Percentiles rank a stretch among this genome's conserved stretches.
These are phyloP conservation scores for Poeciliopsis turneri DNA, from an alignment of 2,797 vertebrate genomes.

Conservation along the genomic window DNA sequence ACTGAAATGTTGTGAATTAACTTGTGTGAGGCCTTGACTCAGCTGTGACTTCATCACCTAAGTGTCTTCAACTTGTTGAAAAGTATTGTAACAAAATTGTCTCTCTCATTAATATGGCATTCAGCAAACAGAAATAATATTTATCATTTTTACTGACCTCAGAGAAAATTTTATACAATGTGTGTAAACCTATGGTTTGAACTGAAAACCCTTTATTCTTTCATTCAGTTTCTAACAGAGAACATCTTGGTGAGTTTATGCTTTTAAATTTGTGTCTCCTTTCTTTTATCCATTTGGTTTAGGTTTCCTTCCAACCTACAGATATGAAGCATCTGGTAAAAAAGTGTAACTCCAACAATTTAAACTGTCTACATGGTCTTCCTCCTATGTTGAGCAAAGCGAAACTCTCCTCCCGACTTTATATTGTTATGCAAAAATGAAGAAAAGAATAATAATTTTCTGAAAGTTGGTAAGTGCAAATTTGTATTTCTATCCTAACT, in stretches of 20 bases:
- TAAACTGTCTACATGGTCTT: not conserved
- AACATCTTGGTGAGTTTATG: not conserved
- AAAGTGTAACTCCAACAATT: not conserved
- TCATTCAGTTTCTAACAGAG: not conserved
- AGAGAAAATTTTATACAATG: not conserved
- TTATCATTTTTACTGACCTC: not conserved
- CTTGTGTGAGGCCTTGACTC: not conserved
- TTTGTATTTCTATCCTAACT: not conserved
- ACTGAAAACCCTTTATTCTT: not conserved
- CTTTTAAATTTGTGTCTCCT: no score
- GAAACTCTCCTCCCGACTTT: not conserved
- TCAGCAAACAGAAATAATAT: not conserved
- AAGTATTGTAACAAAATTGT: not conserved
- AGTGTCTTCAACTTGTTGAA: not conserved
- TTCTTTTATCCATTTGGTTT: not conserved
- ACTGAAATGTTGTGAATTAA: not conserved
- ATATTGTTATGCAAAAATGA: not conserved
- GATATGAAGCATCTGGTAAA: not conserved
- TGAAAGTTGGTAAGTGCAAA: not conserved
- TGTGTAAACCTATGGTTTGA: not conserved
- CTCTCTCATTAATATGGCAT: not conserved
- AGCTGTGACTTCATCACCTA: not conserved
- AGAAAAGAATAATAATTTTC: not conserved
- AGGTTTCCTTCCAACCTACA: conserved; percentile 6
- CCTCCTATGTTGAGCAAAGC: not conserved